Evolutionary conservation across 2,888 invertebrate genomes (phyloP), one percentile per base, ranked within the genome.

Genomic region (Dasypogon diadema): DNA sequence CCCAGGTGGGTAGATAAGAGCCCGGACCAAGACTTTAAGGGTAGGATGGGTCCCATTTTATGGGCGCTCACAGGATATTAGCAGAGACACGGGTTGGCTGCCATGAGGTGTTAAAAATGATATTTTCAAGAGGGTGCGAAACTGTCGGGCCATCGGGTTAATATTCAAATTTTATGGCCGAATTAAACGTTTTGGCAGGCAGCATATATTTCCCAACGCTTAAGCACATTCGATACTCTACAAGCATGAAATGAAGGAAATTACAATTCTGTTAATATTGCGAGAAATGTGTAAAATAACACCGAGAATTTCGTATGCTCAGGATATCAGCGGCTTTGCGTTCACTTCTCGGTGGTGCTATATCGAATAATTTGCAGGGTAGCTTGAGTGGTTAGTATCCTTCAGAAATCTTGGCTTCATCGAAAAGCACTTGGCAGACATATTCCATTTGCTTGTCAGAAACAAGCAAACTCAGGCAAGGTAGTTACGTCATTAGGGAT

Each of bases 131-230:
- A 46, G 55, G 14, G 42, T 63, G 63, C 51, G 42, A 60, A 73
- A 72, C 55, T 37, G 63, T 22, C 58, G 48, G 55, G 51, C n/a
- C 54, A 74, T 37, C 74, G 54, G 68, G 73, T 76, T 74, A 74
- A 76, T 76, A 76, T 76, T 76, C 54, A 70, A 68, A 77, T 76
- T 76, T 77, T 70, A 76, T 63, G 46, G 68, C 73, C 60, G 26
- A 63, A 76, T 77, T 75, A 48, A 75, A 63, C 74, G 46, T 72
- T 75, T 77, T 70, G 73, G 16, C 42, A 37, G 70, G 70, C 75
- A 75, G n/a, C 70, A 46, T 48, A 65, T 65, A 54, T 75, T 70
- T 37, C 18, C 30, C 37, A 37, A 37, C 21, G 10, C 42, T 60
- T 60, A 60, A 60, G 37, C 60, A 34, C 18, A 60, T 10, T 18